Evolutionary conservation across 2,888 invertebrate genomes (phyloP).

Genomic region (Metopia argyrocephala): DNA sequence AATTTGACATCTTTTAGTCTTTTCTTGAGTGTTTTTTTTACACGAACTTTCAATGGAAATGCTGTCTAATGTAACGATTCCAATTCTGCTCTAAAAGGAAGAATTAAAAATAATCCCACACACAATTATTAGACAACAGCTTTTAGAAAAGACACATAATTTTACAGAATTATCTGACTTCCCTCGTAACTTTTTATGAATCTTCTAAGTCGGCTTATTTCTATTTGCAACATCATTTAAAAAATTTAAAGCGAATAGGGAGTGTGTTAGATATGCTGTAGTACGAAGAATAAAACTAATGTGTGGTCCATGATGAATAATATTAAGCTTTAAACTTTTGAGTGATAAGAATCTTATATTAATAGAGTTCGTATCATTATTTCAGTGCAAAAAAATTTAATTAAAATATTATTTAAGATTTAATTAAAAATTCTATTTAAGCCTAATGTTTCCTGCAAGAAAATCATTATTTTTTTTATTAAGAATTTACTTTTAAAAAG

Average conservation of each 20-base stretch:
- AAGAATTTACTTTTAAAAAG: background rate
- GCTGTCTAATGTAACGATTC: too few species aligned
- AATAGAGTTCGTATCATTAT: conserved; percentile 46
- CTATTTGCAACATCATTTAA: background rate
- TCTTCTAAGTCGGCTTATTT: background rate
- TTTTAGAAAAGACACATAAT: too few species aligned
- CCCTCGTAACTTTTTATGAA: too few species aligned
- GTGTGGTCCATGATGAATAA: conserved; percentile 60
- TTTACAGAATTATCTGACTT: too few species aligned
- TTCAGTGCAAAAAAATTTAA: background rate
- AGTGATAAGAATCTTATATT: conserved; percentile 49
- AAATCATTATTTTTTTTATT: background rate
- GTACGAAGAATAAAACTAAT: conserved; percentile 41
- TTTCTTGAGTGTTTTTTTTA: too few species aligned
- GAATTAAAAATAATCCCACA: too few species aligned
- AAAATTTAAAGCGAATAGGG: background rate
- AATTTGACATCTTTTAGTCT: too few species aligned
- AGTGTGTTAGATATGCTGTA: conserved; percentile 52
- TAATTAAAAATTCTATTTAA: conserved; percentile 44
- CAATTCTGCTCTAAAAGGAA: too few species aligned
- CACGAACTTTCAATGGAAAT: too few species aligned
- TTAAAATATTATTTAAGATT: conserved; percentile 42
- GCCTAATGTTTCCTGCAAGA: background rate
- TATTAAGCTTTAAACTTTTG: conserved; percentile 38
- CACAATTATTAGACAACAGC: too few species aligned